These are phyloP conservation scores for Drosophila orosa DNA, from an alignment of 1,140 invertebrate species.

Conservation along the genomic window DNA sequence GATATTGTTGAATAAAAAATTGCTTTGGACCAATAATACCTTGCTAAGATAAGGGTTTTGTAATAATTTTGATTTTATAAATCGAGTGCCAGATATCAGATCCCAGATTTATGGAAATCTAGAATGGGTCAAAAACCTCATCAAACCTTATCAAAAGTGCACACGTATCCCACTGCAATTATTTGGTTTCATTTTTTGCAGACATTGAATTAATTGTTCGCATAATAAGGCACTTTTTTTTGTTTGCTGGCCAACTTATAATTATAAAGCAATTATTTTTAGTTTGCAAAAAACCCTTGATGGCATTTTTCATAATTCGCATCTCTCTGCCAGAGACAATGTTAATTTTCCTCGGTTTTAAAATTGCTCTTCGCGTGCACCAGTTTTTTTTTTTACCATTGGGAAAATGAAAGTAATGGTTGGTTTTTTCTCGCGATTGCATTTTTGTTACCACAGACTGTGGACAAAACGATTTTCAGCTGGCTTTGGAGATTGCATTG, in stretches of 20 bases:
- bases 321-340: slow-evolving; percentile 31
- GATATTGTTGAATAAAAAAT: not conserved
- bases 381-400: slow-evolving; percentile 27
- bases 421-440: slow-evolving; percentile 37
- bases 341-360: slow-evolving; percentile 22
- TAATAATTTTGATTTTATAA: not conserved
- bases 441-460: slow-evolving; percentile 45
- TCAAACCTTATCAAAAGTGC: not conserved
- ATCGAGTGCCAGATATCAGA: rapidly evolving
- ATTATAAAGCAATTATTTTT: slow-evolving; percentile 47
- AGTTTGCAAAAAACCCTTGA: slow-evolving; percentile 38
- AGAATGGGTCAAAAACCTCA: not conserved
- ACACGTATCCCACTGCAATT: slow-evolving; percentile 1
- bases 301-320: slow-evolving; percentile 33
- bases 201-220: slow-evolving; percentile 13
- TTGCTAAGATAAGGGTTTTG: not conserved
- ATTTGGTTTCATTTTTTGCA: slow-evolving; percentile 15
- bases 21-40: not conserved
- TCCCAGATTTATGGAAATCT: not conserved
- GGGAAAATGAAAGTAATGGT: slow-evolving; percentile 77
- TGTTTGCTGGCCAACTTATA: slow-evolving; percentile 17
- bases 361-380: slow-evolving; percentile 36
- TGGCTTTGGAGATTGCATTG: slow-evolving; percentile 66
- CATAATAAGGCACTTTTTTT: slow-evolving; percentile 6
- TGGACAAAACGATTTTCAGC: slow-evolving; percentile 71